A percentile compares a stretch with the other conserved stretches of the same genome.
These are phyloP conservation scores for Heterotis niloticus DNA, from an alignment of 2,113 vertebrate species.

Conservation along the genomic window DNA sequence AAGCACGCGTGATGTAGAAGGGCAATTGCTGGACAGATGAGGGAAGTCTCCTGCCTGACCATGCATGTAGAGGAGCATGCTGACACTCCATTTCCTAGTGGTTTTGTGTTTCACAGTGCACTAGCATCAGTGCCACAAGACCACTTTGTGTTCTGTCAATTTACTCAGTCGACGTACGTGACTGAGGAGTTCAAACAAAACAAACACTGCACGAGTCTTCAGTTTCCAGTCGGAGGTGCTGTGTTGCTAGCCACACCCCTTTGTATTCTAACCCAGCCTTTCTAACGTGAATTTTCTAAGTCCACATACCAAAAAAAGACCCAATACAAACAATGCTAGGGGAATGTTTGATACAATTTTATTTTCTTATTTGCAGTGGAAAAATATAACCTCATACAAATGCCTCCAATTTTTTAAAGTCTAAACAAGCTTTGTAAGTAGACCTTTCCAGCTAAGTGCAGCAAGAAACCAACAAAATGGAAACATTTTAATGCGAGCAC, in stretches of 20 bases:
- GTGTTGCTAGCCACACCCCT: neutral
- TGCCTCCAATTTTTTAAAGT: slow-evolving; percentile 62
- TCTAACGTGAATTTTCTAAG: neutral
- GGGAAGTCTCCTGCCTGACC: neutral
- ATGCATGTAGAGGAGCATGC: neutral
- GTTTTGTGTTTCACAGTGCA: neutral
- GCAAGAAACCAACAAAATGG: slow-evolving; percentile 67
- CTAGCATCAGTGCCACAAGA: neutral
- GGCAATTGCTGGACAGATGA: neutral
- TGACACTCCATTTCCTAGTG: neutral
- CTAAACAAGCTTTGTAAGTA: slow-evolving; percentile 57
- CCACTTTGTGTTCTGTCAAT: too few species aligned
- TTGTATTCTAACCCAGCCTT: neutral
- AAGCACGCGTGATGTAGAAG: neutral
- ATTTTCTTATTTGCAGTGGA: slow-evolving; percentile 91
- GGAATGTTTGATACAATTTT: slow-evolving; percentile 91
- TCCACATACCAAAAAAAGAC: slow-evolving; percentile 39
- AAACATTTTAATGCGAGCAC: slow-evolving; percentile 66
- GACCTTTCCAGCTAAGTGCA: slow-evolving; percentile 70
- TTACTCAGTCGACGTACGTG: neutral
- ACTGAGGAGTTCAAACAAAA: neutral
- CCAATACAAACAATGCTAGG: slow-evolving; percentile 73
- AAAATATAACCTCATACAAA: slow-evolving; percentile 98
- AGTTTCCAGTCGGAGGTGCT: slow-evolving; percentile 7
- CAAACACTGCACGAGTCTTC: neutral